Base-by-base conservation (phyloP, 2,797 vertebrate species). In the Podargus strigoides region DNA sequence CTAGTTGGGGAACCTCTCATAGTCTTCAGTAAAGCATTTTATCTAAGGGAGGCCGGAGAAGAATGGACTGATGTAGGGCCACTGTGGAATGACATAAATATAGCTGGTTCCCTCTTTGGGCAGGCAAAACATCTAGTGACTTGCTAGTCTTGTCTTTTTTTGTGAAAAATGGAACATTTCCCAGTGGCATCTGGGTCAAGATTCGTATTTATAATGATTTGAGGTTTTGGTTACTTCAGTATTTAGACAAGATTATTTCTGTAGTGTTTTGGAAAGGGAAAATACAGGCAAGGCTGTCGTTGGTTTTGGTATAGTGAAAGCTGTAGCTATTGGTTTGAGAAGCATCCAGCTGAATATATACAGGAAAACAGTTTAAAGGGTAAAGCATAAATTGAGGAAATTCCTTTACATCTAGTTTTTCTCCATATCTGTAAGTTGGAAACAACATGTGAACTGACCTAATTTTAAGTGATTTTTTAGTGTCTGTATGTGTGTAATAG, bases 181-280 rank as follows among this genome's bases (percentile, higher is more conserved):
- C 41, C 49, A 49, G 9, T 73, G 53, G 24, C n/a, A 84, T 91
- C 63, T 83, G 17, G 24, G 19, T 91, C 66, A 80, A 28, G 50
- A 87, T 86, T 92, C 3, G 0, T 69, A 36, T 90, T 70, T 87
- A 12, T 81, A 56, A 64, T 49, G 9, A 53, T 89, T 36, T 84
- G 37, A 85, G 7, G 19, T 89, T 87, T 85, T 89, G 50, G 46
- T 60, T 92, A 19, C 56, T 73, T 72, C 24, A 5, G 9, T 83
- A 64, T 95, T 90, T 87, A 93, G 68, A 39, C 20, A 73, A 73
- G 69, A 74, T 91, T 44, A 79, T 92, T 78, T 87, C 44, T 76
- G 34, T 26, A 50, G 30, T 42, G 27, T 93, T 93, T 88, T 78
- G 62, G 42, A 85, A 70, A 56, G 67, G n/a, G 86, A 87, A 94